phyloP scores from a whole-genome alignment of 2,113 vertebrate genomes.

The Dendropsophus ebraccatus region DNA sequence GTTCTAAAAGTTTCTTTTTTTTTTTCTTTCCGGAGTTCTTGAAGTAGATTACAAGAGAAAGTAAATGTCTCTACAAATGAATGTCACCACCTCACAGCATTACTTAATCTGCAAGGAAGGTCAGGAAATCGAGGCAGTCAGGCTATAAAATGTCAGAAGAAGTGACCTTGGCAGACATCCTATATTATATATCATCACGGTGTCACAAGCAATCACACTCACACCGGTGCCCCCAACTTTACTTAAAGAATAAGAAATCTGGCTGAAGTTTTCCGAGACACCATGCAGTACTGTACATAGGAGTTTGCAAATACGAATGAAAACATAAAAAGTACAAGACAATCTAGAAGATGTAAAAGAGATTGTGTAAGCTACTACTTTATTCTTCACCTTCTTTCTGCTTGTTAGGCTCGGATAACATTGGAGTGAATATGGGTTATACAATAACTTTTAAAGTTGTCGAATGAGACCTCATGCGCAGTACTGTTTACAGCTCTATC shows the following conservation, averaged over 20 bases:
- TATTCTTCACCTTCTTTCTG: background rate
- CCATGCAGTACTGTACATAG: background rate
- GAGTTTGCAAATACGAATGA: background rate
- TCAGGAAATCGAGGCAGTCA: conserved; percentile 29
- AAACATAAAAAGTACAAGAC: background rate
- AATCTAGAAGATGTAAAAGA: background rate
- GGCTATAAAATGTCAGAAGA: conserved; percentile 42
- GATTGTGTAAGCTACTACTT: background rate
- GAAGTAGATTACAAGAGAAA: conserved; percentile 37
- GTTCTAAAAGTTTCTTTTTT: background rate
- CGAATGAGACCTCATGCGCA: background rate
- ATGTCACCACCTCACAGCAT: conserved; percentile 38
- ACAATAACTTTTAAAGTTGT: background rate
- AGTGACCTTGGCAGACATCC: conserved; percentile 49
- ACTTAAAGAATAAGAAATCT: background rate
- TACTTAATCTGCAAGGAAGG: conserved; percentile 14
- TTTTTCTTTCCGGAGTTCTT: conserved; percentile 28
- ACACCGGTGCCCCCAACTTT: background rate
- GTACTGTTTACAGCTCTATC: too few species aligned
- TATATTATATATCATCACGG: conserved; percentile 39
- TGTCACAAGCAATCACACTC: conserved; percentile 42
- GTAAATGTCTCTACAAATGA: conserved; percentile 35
- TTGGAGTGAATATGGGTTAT: background rate
- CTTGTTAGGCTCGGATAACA: background rate
- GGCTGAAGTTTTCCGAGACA: background rate